phyloP scores from a whole-genome alignment of 2,888 invertebrate species.

The Microplitis deprimator region DNA sequence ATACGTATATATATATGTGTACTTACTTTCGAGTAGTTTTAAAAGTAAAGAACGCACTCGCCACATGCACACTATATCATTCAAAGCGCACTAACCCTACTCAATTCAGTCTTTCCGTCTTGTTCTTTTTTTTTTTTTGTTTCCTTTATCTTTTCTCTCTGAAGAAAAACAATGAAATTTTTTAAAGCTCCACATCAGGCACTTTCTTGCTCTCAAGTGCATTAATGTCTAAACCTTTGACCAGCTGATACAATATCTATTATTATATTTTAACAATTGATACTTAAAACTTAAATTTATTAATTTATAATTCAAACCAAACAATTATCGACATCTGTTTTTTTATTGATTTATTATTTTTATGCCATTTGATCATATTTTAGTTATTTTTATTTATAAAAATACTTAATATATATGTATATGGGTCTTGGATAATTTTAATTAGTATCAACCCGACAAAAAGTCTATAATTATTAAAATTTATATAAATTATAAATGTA shows the following conservation, averaged over 20 bases:
- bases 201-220: slow-evolving; percentile 6
- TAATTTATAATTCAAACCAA: not conserved
- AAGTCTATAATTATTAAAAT: too few relatives aligned
- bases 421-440: not conserved
- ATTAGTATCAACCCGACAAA: too few relatives aligned
- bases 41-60: slow-evolving; percentile 49
- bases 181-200: slow-evolving; percentile 7
- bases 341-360: too few relatives aligned
- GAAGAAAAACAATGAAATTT: slow-evolving; percentile 18
- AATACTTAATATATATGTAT: not conserved
- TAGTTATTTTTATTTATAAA: too few relatives aligned
- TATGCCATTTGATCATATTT: too few relatives aligned
- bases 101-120: slow-evolving; percentile 22
- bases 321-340: too few relatives aligned
- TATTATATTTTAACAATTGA: not conserved
- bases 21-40: slow-evolving; percentile 48
- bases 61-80: slow-evolving; percentile 7
- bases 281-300: not conserved
- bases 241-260: not conserved
- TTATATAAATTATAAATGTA: too few relatives aligned
- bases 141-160: slow-evolving; percentile 21
- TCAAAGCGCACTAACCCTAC: slow-evolving; percentile 32
- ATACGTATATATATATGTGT: not conserved
- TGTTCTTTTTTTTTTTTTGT: slow-evolving; percentile 18
- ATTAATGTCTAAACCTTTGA: not conserved